Percentiles rank a stretch among this genome's conserved stretches.
These are phyloP conservation scores for Sebastes vulpes DNA, from an alignment of 2,797 vertebrate genomes.

Conservation along the genomic window DNA sequence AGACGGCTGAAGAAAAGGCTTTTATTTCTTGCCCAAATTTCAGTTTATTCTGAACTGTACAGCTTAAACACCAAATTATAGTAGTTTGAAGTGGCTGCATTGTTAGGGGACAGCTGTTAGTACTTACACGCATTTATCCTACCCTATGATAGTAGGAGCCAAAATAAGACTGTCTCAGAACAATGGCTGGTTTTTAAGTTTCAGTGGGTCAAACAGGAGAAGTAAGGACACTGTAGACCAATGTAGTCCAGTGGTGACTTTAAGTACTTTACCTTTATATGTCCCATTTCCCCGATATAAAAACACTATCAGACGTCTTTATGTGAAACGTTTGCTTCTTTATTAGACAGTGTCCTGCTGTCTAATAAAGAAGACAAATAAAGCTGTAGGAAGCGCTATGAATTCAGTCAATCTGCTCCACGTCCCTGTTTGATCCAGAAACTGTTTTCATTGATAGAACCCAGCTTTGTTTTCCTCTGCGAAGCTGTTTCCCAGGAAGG, in stretches of 20 bases:
- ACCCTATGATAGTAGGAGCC: constrained; percentile 40
- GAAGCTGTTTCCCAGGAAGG: constrained; percentile 16
- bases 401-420: constrained; percentile 5
- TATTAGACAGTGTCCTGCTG: background rate
- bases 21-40: constrained; percentile 2
- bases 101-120: constrained; percentile 55
- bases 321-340: background rate
- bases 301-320: background rate
- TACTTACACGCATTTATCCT: constrained; percentile 42
- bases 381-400: background rate
- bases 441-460: background rate
- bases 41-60: constrained; percentile 36
- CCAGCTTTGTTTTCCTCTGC: constrained; percentile 27
- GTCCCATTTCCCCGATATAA: background rate
- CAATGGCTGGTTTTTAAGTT: constrained; percentile 11
- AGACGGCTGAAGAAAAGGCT: background rate
- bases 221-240: background rate
- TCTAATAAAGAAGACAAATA: background rate
- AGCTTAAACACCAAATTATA: constrained; percentile 55
- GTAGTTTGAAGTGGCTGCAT: constrained; percentile 47
- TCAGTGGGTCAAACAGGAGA: background rate
- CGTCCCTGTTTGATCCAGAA: background rate
- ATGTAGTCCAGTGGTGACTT: background rate
- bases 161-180: constrained; percentile 21
- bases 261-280: background rate